Base-by-base conservation (phyloP, 2,797 vertebrate genomes). In the Pangasius sanitwongsei region DNA sequence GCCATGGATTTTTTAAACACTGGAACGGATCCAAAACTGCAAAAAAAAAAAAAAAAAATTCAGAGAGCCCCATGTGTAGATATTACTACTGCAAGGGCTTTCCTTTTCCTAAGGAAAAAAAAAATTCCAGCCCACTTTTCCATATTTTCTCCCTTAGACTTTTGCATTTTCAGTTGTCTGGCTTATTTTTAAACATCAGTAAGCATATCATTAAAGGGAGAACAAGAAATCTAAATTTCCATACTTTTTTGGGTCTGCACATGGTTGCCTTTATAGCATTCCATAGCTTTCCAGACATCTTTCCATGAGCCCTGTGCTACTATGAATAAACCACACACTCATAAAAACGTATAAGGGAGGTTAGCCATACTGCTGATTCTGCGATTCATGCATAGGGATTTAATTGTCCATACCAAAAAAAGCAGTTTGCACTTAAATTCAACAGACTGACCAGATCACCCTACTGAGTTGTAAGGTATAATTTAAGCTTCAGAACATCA, bases 271-370 rank as follows among this genome's bases (percentile, higher is more conserved):
- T 78, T 78, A 78, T 55, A 80, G n/a, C 18, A 28, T 50, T 50
- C 41, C 25, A 55, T 53, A 53, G 31, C 18, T 59, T 61, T 28
- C 55, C 55, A 61, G 57, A 82, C 55, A 41, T 82, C 18, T 61
- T 61, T 61, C 18, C 80, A 59, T 5, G 11, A 37, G 12, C 20
- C 1, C 57, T 44, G 57, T 3, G 80, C 34, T 41, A 41, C 55
- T 83, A 83, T 61, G 2, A 83, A 63, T 63, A 63, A 83, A 63
- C 57, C 81, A 28, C 57, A 44, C 81, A 28, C 81, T 57, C 25
- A n/a, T 28, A 59, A 81, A 78, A 25, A 12, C 4, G 0, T 55
- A 34, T n/a, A n/a, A 55, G 28, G 53, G 31, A 61, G 20, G 34
- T 82, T 15, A 37, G 18, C 4, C 81, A 44, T 44, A 44, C 37